phyloP scores from a whole-genome alignment of 2,113 vertebrate species.

The Uria lomvia region DNA sequence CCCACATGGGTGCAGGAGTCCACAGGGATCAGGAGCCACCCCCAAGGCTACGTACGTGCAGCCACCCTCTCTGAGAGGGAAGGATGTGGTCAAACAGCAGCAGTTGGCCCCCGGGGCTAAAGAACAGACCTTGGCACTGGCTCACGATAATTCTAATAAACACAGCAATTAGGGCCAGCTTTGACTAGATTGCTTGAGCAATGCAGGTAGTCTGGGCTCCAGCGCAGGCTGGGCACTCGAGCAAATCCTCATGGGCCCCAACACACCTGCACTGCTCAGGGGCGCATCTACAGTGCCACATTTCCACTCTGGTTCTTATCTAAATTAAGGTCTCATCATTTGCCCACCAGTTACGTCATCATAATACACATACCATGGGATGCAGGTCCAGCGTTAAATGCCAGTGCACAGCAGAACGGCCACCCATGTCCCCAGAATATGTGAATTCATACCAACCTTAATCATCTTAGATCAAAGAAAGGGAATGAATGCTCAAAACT shows the following conservation, averaged over 20 bases:
- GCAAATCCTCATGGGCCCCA: not conserved
- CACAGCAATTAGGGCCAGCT: not conserved
- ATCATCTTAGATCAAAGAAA: not conserved
- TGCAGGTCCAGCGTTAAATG: not conserved
- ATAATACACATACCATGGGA: accelerated
- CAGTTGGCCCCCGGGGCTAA: not conserved
- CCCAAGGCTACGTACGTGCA: accelerated
- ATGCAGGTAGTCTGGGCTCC: not conserved
- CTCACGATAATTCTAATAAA: not conserved
- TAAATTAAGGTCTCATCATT: not conserved
- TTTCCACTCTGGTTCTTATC: not conserved
- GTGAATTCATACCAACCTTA: not conserved
- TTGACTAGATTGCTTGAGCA: not conserved
- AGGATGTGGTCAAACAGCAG: not conserved
- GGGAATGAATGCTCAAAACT: not conserved
- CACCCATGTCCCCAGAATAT: not conserved
- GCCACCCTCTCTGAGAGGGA: not conserved
- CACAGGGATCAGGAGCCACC: not conserved
- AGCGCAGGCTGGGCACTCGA: not conserved
- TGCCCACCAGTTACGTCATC: not conserved
- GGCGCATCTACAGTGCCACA: not conserved
- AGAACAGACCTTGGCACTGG: not conserved
- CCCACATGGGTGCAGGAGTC: not conserved
- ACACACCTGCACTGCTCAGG: not conserved
- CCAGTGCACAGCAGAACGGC: not conserved